Evolutionary conservation across 2,888 invertebrate genomes (phyloP), one percentile per base, ranked within the genome.

Genomic region (Chymomyza fuscimana): DNA sequence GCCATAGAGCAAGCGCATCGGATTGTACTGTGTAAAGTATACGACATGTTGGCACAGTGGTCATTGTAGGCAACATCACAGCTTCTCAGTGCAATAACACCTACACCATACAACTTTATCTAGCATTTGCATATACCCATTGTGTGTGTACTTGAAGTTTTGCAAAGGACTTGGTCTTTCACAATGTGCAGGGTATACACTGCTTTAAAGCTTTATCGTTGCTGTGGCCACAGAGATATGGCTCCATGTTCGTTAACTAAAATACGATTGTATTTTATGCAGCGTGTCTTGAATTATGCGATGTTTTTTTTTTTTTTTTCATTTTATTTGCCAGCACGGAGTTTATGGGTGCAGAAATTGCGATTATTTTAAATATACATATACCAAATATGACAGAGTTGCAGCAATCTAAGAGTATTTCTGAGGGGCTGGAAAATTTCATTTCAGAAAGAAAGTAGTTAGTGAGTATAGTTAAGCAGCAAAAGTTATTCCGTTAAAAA

Each of bases 221-320:
- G 78, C 64, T 60, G 60, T 60, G 36, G 36, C 32, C 60, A 36
- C n/a, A 36, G 15, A 60, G 60, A 60, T 60, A 36, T 72, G 22
- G 25, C 10, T 25, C 29, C 12, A 29, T 58, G 25, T 58, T 58
- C 77, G 79, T 72, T 77, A 71, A 72, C 77, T 72, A 77, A 80
- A 79, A 66, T 80, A 79, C 79, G 70, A 58, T 81, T 72, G 77
- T 74, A 71, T 66, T 79, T 77, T 71, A 77, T 74, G 72, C 77
- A 77, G 72, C 69, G 63, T 77, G 72, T 69, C 66, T 72, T 68
- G 72, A 72, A 81, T 72, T 79, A 64, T 74, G 67, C 74, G 72
- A 68, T 68, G 69, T 25, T 4, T 25, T 25, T 25, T 25, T 22
- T 74, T 78, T 1, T 32, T 74, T 71, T 77, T 76, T 76, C 71